These are phyloP conservation scores for Lypha dubia DNA, from an alignment of 2,888 invertebrate species.

Conservation along the genomic window DNA sequence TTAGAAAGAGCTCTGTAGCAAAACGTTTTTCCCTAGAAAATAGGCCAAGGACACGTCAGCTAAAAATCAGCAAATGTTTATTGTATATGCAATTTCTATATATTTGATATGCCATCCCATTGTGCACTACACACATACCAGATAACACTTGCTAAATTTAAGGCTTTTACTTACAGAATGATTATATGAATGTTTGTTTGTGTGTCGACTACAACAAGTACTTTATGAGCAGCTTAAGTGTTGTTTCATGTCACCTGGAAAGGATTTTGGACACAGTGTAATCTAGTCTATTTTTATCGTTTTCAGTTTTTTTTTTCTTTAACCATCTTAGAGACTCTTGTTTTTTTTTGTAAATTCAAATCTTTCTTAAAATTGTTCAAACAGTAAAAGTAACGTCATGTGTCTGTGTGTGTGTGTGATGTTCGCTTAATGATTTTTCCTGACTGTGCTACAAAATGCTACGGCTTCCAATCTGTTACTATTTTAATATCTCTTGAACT, in stretches of 20 bases:
- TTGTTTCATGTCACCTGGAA: constrained; percentile 84
- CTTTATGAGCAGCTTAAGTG: constrained; percentile 80
- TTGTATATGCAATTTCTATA: too few species aligned
- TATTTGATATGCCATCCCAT: background rate
- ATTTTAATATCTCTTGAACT: background rate
- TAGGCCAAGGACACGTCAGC: too few species aligned
- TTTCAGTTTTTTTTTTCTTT: constrained; percentile 1
- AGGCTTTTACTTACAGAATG: constrained; percentile 71
- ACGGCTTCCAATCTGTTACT: constrained; percentile 8
- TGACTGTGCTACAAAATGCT: constrained; percentile 23
- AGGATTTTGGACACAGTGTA: constrained; percentile 83
- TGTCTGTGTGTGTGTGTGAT: constrained; percentile 4
- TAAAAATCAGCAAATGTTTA: too few species aligned
- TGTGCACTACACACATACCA: constrained; percentile 18
- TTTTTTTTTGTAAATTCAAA: constrained; percentile 42
- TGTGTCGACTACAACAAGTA: constrained; percentile 40
- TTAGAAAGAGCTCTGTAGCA: too few species aligned
- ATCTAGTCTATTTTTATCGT: constrained; percentile 74
- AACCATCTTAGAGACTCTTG: constrained; percentile 46
- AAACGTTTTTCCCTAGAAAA: too few species aligned
- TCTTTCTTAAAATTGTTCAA: constrained; percentile 30
- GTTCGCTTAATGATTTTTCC: constrained; percentile 29
- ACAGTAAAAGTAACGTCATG: constrained; percentile 14
- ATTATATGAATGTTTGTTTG: constrained; percentile 67
- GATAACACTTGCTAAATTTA: constrained; percentile 25